Evolutionary conservation across 2,888 invertebrate species (phyloP).

Genomic region (Xanthia togata): DNA sequence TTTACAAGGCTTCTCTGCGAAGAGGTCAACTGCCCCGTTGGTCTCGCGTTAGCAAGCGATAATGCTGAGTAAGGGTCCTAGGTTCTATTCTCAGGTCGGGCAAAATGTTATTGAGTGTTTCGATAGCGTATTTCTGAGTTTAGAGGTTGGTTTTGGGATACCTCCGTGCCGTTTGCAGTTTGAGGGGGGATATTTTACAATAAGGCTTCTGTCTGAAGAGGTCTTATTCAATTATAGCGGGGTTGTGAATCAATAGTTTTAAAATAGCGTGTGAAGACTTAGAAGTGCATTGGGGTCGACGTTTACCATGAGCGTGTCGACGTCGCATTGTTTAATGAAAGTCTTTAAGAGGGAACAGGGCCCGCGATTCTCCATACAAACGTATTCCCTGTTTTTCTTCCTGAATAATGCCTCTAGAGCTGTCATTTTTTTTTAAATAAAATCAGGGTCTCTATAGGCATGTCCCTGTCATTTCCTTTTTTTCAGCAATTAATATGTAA

Average conservation of each 20-base stretch:
- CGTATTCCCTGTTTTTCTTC: too few species aligned
- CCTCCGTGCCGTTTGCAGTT: too few species aligned
- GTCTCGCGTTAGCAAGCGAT: background rate
- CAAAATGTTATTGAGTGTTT: background rate
- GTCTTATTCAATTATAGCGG: conserved; percentile 56
- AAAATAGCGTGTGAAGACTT: conserved; percentile 52
- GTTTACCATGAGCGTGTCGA: conserved; percentile 7
- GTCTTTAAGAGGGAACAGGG: too few species aligned
- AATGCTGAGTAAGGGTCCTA: too few species aligned
- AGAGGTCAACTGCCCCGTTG: background rate
- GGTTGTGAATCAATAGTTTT: conserved; percentile 53
- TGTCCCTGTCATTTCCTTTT: too few species aligned
- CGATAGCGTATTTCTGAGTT: background rate
- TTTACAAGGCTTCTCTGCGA: conserved; percentile 53
- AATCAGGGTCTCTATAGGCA: too few species aligned
- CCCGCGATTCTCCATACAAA: too few species aligned
- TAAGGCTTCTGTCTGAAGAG: conserved; percentile 10
- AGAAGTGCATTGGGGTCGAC: conserved; percentile 27
- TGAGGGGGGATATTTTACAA: background rate
- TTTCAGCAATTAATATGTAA: too few species aligned
- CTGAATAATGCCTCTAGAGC: too few species aligned
- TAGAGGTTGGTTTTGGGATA: too few species aligned
- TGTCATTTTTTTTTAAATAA: too few species aligned
- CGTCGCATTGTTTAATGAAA: conserved; percentile 7
- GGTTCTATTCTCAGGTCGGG: background rate